phyloP scores from a whole-genome alignment of 1,140 invertebrate genomes.

The Pissodes strobi region DNA sequence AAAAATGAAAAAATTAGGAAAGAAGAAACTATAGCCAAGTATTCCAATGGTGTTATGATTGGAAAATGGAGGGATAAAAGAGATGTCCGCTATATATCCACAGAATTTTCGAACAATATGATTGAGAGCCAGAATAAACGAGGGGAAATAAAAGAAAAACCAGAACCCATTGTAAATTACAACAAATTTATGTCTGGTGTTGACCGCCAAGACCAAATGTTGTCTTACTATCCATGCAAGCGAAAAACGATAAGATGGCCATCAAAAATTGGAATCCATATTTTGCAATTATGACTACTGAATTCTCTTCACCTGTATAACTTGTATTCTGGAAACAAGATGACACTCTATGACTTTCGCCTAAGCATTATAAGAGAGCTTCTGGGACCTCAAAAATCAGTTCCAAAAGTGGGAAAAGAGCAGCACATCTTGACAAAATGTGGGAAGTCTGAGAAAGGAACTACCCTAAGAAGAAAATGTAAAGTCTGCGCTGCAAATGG shows the following conservation, averaged over 20 bases:
- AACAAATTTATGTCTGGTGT: constrained; percentile 48
- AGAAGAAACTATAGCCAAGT: neutral
- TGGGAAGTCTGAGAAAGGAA: too few species aligned
- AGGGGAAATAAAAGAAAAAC: constrained; percentile 43
- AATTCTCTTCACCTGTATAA: too few species aligned
- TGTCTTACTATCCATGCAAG: constrained; percentile 46
- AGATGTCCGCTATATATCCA: neutral
- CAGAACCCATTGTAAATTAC: constrained; percentile 45
- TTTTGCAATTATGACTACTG: constrained; percentile 27
- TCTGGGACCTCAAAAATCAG: too few species aligned
- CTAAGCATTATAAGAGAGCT: too few species aligned
- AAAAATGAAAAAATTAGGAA: constrained; percentile 16
- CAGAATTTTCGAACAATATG: constrained; percentile 3
- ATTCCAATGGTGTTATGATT: neutral
- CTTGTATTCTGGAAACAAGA: too few species aligned
- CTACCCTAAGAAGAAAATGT: too few species aligned
- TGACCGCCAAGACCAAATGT: constrained; percentile 50
- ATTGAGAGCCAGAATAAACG: neutral
- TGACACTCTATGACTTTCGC: too few species aligned
- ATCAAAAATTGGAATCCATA: constrained; percentile 39
- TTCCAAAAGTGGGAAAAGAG: too few species aligned
- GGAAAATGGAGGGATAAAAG: neutral
- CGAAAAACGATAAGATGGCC: constrained; percentile 49
- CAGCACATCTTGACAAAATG: too few species aligned
- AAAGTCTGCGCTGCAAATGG: too few species aligned